These are phyloP conservation scores for Schlechtendalia chinensis DNA, from an alignment of 1,140 invertebrate species.

Conservation along the genomic window DNA sequence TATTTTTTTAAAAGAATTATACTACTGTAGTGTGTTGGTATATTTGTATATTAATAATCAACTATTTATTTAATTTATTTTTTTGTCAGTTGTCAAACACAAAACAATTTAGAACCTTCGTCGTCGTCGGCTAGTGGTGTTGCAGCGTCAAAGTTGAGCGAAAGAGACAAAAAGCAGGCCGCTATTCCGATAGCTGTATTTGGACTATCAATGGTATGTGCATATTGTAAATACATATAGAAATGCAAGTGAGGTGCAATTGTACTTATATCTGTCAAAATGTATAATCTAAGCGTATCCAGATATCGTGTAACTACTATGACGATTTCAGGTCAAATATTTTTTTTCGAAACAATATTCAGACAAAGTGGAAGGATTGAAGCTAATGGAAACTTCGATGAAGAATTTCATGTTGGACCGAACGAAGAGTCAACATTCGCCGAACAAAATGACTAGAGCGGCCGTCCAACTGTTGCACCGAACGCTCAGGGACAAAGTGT, in stretches of 20 bases:
- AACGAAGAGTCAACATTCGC: conserved; percentile 56
- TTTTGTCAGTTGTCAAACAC: conserved; percentile 31
- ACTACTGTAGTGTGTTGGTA: too few relatives aligned
- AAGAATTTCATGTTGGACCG: conserved; percentile 55
- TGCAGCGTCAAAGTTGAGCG: conserved; percentile 64
- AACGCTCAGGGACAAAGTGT: conserved; percentile 78
- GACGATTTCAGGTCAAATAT: conserved; percentile 75
- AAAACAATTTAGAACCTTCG: conserved; percentile 12
- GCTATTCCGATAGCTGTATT: conserved; percentile 86
- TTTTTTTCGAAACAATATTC: conserved; percentile 91
- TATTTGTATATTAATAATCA: too few relatives aligned
- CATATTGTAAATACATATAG: background rate
- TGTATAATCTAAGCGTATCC: too few relatives aligned
- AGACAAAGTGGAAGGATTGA: conserved; percentile 85
- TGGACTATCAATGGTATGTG: conserved; percentile 76
- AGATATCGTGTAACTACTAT: too few relatives aligned
- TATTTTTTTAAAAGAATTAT: too few relatives aligned
- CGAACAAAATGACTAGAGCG: conserved; percentile 75
- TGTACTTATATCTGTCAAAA: too few relatives aligned
- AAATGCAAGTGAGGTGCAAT: background rate
- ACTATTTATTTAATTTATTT: background rate
- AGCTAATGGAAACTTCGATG: conserved; percentile 72
- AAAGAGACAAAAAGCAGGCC: conserved; percentile 86
- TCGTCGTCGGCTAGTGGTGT: background rate
- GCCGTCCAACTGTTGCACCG: conserved; percentile 74